Conservation (phyloP, 2,797 vertebrate genomes). For the Sciaenops ocellatus region DNA sequence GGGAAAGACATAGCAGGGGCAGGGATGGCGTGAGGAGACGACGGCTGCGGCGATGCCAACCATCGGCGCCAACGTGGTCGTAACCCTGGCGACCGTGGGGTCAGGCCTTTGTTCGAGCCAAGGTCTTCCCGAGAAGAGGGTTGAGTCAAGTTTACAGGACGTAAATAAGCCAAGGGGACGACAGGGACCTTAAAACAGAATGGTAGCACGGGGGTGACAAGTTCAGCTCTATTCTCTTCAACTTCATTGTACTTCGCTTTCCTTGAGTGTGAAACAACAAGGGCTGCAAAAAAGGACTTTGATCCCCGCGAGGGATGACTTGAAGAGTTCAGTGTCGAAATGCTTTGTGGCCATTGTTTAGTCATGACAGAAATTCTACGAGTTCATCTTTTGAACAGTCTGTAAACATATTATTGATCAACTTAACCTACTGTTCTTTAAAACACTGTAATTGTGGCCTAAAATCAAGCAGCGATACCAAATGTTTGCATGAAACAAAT, state of each 20-base stretch:
- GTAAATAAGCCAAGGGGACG: slow-evolving; percentile 68
- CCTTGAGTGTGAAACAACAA: slow-evolving; percentile 67
- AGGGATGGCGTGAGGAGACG: slow-evolving; percentile 62
- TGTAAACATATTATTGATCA: not conserved
- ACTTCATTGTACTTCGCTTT: slow-evolving; percentile 65
- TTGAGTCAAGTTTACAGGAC: slow-evolving; percentile 78
- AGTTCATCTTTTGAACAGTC: slow-evolving; percentile 9
- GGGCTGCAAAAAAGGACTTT: slow-evolving; percentile 41
- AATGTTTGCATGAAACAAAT: too few relatives aligned
- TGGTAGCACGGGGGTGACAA: slow-evolving; percentile 67
- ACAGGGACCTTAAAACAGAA: slow-evolving; percentile 70
- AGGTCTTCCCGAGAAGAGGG: slow-evolving; percentile 73
- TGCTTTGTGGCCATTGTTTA: slow-evolving; percentile 20
- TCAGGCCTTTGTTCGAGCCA: slow-evolving; percentile 78
- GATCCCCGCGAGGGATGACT: slow-evolving; percentile 58
- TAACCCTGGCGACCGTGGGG: slow-evolving; percentile 71
- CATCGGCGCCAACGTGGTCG: slow-evolving; percentile 69
- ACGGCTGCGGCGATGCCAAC: slow-evolving; percentile 35
- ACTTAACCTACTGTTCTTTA: not conserved
- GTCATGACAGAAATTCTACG: not conserved
- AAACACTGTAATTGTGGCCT: too few relatives aligned
- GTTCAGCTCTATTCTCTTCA: slow-evolving; percentile 69
- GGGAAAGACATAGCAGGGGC: slow-evolving; percentile 39
- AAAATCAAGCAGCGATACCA: too few relatives aligned
- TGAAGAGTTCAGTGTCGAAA: slow-evolving; percentile 58